Conservation (phyloP, 2,113 vertebrate species). For the Collichthys lucidus region DNA sequence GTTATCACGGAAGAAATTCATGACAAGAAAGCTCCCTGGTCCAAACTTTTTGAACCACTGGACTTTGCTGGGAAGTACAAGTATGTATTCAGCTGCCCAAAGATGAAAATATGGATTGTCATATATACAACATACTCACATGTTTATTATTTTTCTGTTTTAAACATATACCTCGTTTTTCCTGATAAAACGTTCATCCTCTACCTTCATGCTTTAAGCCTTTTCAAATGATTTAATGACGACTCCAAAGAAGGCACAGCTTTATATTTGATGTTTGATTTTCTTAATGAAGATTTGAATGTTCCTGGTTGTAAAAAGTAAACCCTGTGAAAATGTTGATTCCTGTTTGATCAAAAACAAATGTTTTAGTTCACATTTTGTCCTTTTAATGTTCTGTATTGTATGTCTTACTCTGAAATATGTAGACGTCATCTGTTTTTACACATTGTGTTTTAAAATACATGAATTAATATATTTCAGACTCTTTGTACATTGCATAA, state of each 20-base stretch:
- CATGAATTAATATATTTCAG: background rate
- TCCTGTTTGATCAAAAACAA: background rate
- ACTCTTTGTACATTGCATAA: background rate
- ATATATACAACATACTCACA: conserved; percentile 39
- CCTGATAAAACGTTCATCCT: background rate
- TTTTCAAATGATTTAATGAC: background rate
- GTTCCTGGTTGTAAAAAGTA: background rate
- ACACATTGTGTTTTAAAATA: background rate
- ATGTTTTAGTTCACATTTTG: background rate
- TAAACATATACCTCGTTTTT: background rate
- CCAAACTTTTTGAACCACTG: conserved; percentile 95
- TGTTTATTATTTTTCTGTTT: background rate
- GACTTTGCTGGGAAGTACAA: conserved; percentile 97
- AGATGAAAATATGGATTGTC: conserved; percentile 75
- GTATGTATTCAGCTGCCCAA: conserved; percentile 89
- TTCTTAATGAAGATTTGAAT: background rate
- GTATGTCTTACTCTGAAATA: background rate
- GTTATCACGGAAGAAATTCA: conserved; percentile 25
- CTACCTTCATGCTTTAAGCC: background rate
- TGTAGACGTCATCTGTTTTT: background rate
- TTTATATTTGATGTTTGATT: background rate
- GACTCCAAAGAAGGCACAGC: background rate
- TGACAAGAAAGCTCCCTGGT: conserved; percentile 93
- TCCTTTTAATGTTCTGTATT: background rate
- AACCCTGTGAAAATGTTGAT: background rate